Evolutionary conservation across 2,888 invertebrate genomes (phyloP), one percentile per base, ranked within the genome.

Genomic region (Parnassius smintheus): DNA sequence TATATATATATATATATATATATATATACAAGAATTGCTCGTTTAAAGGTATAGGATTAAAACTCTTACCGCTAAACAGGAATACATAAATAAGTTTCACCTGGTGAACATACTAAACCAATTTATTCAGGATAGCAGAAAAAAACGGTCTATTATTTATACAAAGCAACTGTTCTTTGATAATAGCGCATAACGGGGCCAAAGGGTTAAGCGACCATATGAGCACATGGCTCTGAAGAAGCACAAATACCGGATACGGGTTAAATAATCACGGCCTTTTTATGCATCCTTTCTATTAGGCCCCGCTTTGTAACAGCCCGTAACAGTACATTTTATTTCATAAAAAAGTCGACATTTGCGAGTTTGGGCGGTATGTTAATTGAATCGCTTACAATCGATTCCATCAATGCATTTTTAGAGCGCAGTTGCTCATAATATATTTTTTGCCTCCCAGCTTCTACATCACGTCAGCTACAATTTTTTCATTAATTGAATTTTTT

Each of bases 121-220:
- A 77, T 75, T 75, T 70, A 70, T 72, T 68, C 68, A 60, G 59
- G 57, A 51, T 61, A 62, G 66, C 35, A 35, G 63, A 86, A 86
- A 85, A 85, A 80, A 71, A 67, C 58, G 72, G 75, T 63, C 82
- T 80, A 82, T 86, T 86, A 84, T 83, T 77, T 71, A 82, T 72
- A 82, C 81, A 80, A 81, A 83, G 86, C 89, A 91, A 90, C 91
- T 89, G 91, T 84, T 85, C 75, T 78, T 77, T 75, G 79, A 77
- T 78, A 81, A 87, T 80, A 74, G 76, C 69, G 70, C 73, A 80
- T 89, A 91, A 90, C 91, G 89, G 91, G 90, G 90, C 88, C 85
- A 91, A 91, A 91, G 91, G 91, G 91, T 91, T 91, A 89, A 72
- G 77, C 67, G 81, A 79, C 83, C 89, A 89, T 86, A 87, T 78